phyloP scores from a whole-genome alignment of 2,797 vertebrate species.

The Poecilia picta region DNA sequence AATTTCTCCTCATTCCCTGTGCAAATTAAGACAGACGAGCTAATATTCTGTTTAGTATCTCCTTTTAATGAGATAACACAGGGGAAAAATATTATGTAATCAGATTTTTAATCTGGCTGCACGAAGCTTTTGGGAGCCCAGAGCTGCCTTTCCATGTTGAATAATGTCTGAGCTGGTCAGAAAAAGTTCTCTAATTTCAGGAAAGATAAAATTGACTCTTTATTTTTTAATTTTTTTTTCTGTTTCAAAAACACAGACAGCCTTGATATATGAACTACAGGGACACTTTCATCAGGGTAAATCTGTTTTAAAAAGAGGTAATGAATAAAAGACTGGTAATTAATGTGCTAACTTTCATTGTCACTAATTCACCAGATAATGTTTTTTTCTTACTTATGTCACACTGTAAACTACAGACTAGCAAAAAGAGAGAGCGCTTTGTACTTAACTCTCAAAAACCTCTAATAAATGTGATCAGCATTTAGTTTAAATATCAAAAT shows the following conservation, averaged over 20 bases:
- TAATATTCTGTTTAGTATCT: slow-evolving; percentile 31
- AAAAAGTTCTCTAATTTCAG: not conserved
- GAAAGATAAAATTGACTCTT: not conserved
- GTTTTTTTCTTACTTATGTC: not conserved
- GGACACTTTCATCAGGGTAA: not conserved
- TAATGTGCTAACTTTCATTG: not conserved
- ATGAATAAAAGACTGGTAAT: not conserved
- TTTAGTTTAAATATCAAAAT: not conserved
- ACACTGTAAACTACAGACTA: not conserved
- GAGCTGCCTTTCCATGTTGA: not conserved
- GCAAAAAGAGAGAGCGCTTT: not conserved
- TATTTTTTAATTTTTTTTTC: not conserved
- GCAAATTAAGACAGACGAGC: slow-evolving; percentile 30
- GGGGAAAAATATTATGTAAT: slow-evolving; percentile 24
- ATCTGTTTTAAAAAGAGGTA: not conserved
- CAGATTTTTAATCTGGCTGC: not conserved
- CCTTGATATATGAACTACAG: not conserved
- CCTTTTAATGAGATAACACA: slow-evolving; percentile 1
- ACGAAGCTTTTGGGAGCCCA: not conserved
- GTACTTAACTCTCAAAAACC: not conserved
- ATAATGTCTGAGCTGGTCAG: not conserved
- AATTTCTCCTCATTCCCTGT: slow-evolving; percentile 17
- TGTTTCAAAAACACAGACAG: not conserved
- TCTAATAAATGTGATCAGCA: not conserved
- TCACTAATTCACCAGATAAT: not conserved